Evolutionary conservation across 2,888 invertebrate species (phyloP), one percentile per base, ranked within the genome.

Genomic region (Sminthurinus aureus): DNA sequence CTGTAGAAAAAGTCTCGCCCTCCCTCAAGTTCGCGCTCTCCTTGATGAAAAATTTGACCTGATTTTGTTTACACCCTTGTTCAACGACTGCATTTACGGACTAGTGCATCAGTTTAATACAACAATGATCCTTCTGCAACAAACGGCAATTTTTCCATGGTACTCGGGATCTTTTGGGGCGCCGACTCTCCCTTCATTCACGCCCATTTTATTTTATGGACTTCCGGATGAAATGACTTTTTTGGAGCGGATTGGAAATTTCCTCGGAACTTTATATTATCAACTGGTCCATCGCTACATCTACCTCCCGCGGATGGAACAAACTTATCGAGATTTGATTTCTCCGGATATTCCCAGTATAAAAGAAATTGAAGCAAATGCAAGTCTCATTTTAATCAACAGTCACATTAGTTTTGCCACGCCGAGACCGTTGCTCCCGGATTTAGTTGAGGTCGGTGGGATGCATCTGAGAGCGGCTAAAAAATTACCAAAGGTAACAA

Each of bases 91-190:
- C 9, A 87, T 91, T 0, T 89, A 84, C 77, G 92, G 91, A 12
- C 87, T 92, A 13, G 91, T 92, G 0, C 90, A 92, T 84, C 92
- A 92, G 88, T 91, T 91, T 85, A 90, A 91, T 26, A 88, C 87
- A 0, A 88, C 89, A 74, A 86, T 89, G 22, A n/a, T 20, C 13
- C 8, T 86, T 22, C 69, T 71, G 9, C 80, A 74, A 9, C 81
- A 83, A 82, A 76, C 84, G 20, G 67, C 82, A 1, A 51, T 82
- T 38, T 77, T 76, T 51, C 69, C 69, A 13, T 76, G 66, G 67
- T 24, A 67, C 4, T 67, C 24, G 8, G 22, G 4, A 4, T 9
- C 20, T 22, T 22, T 71, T 20, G 71, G 71, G 18, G 20, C 71
- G 20, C 71, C 71, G 20, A 71, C 20, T 71, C 24, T 71, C 4